Percentiles rank a stretch among this genome's conserved stretches.
Evolutionary conservation across 2,797 vertebrate species (phyloP).

Genomic region (Pangasius mekongensis): DNA sequence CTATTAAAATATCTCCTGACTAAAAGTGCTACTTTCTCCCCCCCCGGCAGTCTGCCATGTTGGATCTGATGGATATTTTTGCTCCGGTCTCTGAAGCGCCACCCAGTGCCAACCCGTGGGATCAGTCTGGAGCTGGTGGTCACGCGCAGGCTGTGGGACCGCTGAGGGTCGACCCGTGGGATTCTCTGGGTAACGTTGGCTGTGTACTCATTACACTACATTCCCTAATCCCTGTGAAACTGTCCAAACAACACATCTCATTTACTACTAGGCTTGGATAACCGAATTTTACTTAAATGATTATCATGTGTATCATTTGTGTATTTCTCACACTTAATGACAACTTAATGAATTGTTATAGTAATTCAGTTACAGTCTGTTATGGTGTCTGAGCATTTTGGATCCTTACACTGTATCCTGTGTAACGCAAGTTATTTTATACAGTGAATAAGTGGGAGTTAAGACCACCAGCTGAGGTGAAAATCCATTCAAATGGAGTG

Average conservation of each 20-base stretch:
- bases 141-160: slow-evolving; percentile 57
- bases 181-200: slow-evolving; percentile 71
- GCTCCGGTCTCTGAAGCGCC: slow-evolving; percentile 75
- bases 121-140: slow-evolving; percentile 56
- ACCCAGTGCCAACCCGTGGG: slow-evolving; percentile 78
- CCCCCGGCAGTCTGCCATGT: slow-evolving; percentile 83
- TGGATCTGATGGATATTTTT: slow-evolving; percentile 93
- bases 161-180: slow-evolving; percentile 72
- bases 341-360: neutral
- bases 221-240: neutral
- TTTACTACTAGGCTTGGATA: neutral
- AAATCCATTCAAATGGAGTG: neutral
- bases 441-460: neutral
- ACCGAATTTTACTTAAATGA: neutral
- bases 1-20: slow-evolving; percentile 40
- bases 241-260: neutral
- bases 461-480: neutral
- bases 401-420: neutral
- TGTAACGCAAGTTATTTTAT: neutral
- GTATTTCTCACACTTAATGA: neutral
- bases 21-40: slow-evolving; percentile 36
- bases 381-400: neutral
- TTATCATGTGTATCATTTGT: neutral
- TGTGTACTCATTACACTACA: neutral
- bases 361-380: neutral